A percentile compares a stretch with the other conserved stretches of the same genome.
These are phyloP conservation scores for Pachyseris speciosa DNA, from an alignment of 64 coral and sea anemone species.

Conservation along the genomic window DNA sequence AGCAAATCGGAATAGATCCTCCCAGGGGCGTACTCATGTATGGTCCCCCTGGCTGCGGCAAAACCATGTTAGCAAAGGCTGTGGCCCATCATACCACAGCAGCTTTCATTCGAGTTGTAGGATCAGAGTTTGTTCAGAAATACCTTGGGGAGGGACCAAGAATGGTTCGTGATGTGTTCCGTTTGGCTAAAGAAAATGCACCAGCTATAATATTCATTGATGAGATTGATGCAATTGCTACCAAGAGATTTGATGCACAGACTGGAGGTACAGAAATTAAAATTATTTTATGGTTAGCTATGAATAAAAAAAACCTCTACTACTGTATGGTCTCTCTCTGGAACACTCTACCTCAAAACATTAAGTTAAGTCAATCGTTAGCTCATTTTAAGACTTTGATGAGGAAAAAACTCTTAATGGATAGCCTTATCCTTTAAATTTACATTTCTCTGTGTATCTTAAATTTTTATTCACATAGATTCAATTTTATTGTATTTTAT, in stretches of 20 bases:
- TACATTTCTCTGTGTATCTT: no score
- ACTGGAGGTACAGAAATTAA: constrained; percentile 84
- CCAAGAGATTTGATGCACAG: constrained; percentile 99
- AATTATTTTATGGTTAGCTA: no score
- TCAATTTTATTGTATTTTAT: no score
- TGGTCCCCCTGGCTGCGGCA: constrained; percentile 97
- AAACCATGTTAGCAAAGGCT: constrained; percentile 99
- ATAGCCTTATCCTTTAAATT: no score
- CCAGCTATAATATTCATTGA: constrained; percentile 99
- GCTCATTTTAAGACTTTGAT: no score
- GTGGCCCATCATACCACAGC: constrained; percentile 98
- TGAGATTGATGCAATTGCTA: constrained; percentile 99
- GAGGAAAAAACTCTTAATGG: no score
- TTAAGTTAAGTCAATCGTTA: no score
- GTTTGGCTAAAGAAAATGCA: constrained; percentile 98
- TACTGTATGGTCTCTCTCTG: no score
- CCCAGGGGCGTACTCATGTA: constrained; percentile 95
- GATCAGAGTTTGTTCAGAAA: constrained; percentile 99
- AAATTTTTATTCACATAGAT: no score
- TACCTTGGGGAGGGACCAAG: constrained; percentile 99
- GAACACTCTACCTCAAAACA: no score
- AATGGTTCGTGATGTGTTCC: constrained; percentile 98
- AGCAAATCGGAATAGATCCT: constrained; percentile 99
- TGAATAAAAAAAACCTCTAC: no score
- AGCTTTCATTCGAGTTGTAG: constrained; percentile 97